Conservation (phyloP, 2,113 vertebrate species). For the Pipra filicauda region DNA sequence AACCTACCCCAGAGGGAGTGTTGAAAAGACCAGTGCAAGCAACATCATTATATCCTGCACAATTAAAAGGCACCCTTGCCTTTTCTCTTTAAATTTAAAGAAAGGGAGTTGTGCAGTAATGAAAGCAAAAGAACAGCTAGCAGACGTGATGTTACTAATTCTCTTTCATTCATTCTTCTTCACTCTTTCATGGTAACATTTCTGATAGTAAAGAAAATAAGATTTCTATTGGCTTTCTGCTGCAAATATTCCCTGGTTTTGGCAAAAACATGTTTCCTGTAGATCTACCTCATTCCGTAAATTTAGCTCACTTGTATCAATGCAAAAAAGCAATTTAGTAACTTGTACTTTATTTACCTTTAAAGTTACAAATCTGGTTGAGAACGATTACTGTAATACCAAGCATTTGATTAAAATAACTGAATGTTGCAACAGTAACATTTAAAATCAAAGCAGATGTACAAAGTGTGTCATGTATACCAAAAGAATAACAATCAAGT, state of each 20-base stretch:
- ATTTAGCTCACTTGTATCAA: neutral
- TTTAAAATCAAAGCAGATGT: conserved; percentile 52
- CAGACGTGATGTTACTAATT: neutral
- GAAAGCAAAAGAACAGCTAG: neutral
- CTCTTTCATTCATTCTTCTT: neutral
- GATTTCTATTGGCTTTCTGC: neutral
- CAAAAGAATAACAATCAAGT: conserved; percentile 36
- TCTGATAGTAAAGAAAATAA: neutral
- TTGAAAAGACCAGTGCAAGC: neutral
- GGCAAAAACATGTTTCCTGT: neutral
- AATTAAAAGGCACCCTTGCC: neutral
- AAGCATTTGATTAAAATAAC: conserved; percentile 30
- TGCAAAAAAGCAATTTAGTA: neutral
- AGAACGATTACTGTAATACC: conserved; percentile 5
- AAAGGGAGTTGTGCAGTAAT: neutral
- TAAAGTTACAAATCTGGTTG: conserved; percentile 8
- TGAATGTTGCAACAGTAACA: neutral
- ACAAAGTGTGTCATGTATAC: conserved; percentile 14
- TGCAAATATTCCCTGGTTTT: neutral
- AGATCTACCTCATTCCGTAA: neutral
- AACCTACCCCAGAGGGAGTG: neutral
- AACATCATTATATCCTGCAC: neutral
- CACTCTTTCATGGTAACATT: neutral
- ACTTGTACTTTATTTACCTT: neutral
- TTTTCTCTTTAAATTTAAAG: neutral